Percentiles rank a stretch among this genome's conserved stretches.
Conservation (phyloP, 2,888 invertebrate species). For the Heliconius cydno region DNA sequence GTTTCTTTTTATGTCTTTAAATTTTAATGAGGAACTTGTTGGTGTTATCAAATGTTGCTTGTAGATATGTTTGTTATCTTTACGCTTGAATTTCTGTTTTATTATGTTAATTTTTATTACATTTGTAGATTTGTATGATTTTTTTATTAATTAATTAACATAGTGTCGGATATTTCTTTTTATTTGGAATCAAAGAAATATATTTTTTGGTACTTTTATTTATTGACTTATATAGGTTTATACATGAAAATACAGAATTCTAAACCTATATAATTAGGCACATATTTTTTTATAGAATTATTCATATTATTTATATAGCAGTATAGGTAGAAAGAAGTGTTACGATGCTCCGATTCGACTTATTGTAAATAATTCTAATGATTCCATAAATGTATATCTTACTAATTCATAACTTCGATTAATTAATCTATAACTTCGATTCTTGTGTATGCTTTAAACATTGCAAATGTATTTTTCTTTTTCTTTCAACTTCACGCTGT, state of each 20-base stretch:
- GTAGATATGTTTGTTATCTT: not conserved
- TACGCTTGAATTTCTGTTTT: slow-evolving; percentile 1
- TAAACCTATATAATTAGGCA: not conserved
- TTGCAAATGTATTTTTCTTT: not conserved
- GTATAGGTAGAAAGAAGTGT: not conserved
- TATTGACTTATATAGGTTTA: too few relatives aligned
- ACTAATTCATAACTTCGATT: not conserved
- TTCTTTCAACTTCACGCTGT: not conserved
- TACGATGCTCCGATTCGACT: not conserved
- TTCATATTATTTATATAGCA: not conserved
- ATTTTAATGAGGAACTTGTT: not conserved
- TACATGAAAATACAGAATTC: too few relatives aligned
- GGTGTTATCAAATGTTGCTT: not conserved
- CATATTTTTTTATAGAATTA: not conserved
- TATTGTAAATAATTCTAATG: too few relatives aligned
- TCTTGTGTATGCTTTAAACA: not conserved
- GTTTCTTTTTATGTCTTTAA: not conserved
- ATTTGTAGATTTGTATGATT: not conserved
- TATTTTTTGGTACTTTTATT: too few relatives aligned
- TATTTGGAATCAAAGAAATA: too few relatives aligned
- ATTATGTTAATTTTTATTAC: not conserved
- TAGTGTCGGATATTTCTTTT: not conserved
- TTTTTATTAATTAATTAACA: not conserved
- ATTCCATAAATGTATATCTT: not conserved
- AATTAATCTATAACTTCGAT: not conserved